Base-by-base conservation (phyloP, 2,113 vertebrate genomes). In the Silurus meridionalis region DNA sequence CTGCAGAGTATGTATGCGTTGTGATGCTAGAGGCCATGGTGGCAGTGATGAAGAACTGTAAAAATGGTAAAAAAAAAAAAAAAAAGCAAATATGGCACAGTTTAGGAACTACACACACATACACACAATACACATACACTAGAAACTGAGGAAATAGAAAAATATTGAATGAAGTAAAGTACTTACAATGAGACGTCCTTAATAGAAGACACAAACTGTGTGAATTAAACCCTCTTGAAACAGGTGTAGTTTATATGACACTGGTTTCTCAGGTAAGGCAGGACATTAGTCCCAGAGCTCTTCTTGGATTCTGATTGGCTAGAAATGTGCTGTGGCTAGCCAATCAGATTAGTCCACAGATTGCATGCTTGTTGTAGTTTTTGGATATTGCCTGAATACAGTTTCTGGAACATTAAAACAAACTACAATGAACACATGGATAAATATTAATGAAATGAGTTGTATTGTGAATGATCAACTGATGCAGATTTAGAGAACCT, bases 11-110 rank as follows among this genome's bases (percentile, higher is more conserved):
- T 86, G 92, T 92, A 72, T 92, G 92, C 80, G 91, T 46, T 5
- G 95, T 95, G 78, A 91, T 77, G 48, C 91, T 91, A 69, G 93
- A 94, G 25, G 92, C 90, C 94, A 95, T 95, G 61, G 82, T 93
- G 87, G 57, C 91, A 52, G n/a, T 91, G 90, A 80, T 80, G 80
- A 67, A 71, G 4, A 19, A 37, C 37, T 37, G 37, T 37, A 52
- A 72, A 58, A 23, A 7, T 67, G 2, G 74, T 61, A 80, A 23
- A 69, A 64, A 82, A 52, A 37, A 17, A 9, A 0, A 61, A 80
- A 23, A 69, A 64, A 82, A 52, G 52, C 23, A 9, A 0, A 61
- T 17, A 46, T 28, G 58, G 15, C n/a, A 69, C 21, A 52, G 19
- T 64, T 37, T 66, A 46, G 17, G 64, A n/a, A 55, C 46, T 13